A percentile compares a stretch with the other conserved stretches of the same genome.
These are phyloP conservation scores for Coluber constrictor DNA, from an alignment of 2,797 vertebrate species.

Conservation along the genomic window DNA sequence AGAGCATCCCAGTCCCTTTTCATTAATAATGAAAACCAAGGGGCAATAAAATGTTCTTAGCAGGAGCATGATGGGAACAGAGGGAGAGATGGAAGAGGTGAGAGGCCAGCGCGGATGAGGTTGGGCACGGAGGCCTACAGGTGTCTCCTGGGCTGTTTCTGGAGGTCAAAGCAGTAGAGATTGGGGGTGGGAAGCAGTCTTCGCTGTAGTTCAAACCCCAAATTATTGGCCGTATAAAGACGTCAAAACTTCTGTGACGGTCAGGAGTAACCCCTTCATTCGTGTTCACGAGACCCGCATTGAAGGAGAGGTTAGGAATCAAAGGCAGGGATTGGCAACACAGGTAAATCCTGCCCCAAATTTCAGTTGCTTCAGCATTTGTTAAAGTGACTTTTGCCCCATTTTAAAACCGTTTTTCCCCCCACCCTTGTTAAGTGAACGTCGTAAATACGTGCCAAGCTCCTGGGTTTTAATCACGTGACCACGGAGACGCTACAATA, in stretches of 20 bases:
- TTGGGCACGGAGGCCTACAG: constrained; percentile 52
- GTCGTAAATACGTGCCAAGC: background rate
- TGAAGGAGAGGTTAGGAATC: background rate
- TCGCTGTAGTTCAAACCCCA: background rate
- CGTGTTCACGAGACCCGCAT: fast-evolving
- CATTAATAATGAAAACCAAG: constrained; percentile 84
- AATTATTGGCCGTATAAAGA: background rate
- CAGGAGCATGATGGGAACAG: constrained; percentile 47
- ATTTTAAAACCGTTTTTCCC: too few relatives aligned
- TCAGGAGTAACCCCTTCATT: background rate
- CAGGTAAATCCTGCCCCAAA: background rate
- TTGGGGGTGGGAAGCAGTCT: background rate
- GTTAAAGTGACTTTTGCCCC: too few relatives aligned
- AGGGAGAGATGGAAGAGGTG: constrained; percentile 53
- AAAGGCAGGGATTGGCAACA: background rate
- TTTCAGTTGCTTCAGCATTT: background rate
- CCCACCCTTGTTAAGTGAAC: too few relatives aligned
- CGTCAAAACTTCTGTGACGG: background rate
- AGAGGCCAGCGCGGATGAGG: constrained; percentile 51
- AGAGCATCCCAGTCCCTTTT: constrained; percentile 82
- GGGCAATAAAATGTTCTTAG: constrained; percentile 79
- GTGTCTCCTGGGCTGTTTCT: constrained; percentile 44
- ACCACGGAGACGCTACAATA: background rate
- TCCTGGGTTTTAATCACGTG: background rate
- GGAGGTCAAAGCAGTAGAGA: constrained; percentile 24